A percentile compares a stretch with the other conserved stretches of the same genome.
phyloP scores from a whole-genome alignment of 1,140 invertebrate species.

The Dreissena rostriformis region DNA sequence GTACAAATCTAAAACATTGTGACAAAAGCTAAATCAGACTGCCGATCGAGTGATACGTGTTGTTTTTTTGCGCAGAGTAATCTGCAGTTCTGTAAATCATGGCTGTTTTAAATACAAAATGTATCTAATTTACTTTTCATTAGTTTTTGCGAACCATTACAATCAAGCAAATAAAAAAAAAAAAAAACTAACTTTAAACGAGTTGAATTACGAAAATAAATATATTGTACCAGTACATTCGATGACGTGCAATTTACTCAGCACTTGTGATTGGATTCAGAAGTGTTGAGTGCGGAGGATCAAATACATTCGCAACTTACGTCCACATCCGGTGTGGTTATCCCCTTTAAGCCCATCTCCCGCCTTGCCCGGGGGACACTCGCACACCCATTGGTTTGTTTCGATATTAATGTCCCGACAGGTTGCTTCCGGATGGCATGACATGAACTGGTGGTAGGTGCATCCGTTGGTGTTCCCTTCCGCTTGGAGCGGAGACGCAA shows the following conservation, averaged over 20 bases:
- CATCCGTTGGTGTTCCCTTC: not conserved
- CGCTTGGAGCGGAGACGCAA: too few species aligned
- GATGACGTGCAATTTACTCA: not conserved
- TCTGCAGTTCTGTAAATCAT: too few species aligned
- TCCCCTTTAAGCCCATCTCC: conserved; percentile 10
- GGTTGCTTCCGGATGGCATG: not conserved
- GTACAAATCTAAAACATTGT: too few species aligned
- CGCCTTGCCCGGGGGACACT: not conserved
- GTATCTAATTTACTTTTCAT: not conserved
- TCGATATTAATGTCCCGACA: not conserved
- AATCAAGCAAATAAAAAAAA: not conserved
- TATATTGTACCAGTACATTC: not conserved
- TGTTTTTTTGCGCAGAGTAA: too few species aligned
- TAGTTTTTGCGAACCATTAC: not conserved
- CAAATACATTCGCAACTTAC: not conserved
- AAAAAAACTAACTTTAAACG: not conserved
- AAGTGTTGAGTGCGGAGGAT: not conserved
- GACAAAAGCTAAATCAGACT: too few species aligned
- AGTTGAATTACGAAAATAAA: not conserved
- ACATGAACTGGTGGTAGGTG: not conserved
- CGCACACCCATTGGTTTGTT: not conserved
- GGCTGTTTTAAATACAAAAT: too few species aligned
- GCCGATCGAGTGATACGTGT: too few species aligned
- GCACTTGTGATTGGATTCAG: not conserved
- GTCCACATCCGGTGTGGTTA: conserved; percentile 9